These are phyloP conservation scores for Phaedon cochleariae DNA, from an alignment of 2,888 invertebrate genomes.

Conservation along the genomic window DNA sequence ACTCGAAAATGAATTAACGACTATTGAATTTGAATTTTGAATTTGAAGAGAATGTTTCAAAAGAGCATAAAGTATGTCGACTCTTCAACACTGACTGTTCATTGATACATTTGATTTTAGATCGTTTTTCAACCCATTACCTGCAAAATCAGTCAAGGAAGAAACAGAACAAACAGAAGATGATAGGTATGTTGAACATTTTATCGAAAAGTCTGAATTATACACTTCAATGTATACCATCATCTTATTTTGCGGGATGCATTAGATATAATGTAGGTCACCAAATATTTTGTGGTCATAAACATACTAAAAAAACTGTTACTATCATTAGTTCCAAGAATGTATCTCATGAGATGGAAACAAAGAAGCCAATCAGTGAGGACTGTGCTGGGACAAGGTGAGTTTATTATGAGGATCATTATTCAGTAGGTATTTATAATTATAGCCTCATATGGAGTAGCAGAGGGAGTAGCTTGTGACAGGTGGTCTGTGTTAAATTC, in stretches of 20 bases:
- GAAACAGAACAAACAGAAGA: slow-evolving; percentile 16
- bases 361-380: neutral
- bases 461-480: too few species aligned
- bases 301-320: neutral
- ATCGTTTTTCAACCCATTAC: slow-evolving; percentile 33
- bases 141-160: slow-evolving; percentile 22
- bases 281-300: neutral
- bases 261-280: neutral
- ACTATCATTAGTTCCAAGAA: neutral
- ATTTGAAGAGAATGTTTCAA: slow-evolving; percentile 50
- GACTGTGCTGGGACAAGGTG: neutral
- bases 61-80: slow-evolving; percentile 56
- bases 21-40: too few species aligned
- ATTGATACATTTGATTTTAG: slow-evolving; percentile 28
- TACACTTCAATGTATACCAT: neutral
- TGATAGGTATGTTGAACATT: slow-evolving; percentile 34
- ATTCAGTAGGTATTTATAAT: too few species aligned
- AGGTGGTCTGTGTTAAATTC: too few species aligned
- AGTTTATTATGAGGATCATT: neutral
- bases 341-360: neutral
- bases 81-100: slow-evolving; percentile 25
- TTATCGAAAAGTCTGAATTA: slow-evolving; percentile 17
- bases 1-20: neutral
- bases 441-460: too few species aligned
- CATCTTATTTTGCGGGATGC: neutral